Evolutionary conservation across 2,113 vertebrate genomes (phyloP), one percentile per base, ranked within the genome.

Genomic region (Mirza zaza): DNA sequence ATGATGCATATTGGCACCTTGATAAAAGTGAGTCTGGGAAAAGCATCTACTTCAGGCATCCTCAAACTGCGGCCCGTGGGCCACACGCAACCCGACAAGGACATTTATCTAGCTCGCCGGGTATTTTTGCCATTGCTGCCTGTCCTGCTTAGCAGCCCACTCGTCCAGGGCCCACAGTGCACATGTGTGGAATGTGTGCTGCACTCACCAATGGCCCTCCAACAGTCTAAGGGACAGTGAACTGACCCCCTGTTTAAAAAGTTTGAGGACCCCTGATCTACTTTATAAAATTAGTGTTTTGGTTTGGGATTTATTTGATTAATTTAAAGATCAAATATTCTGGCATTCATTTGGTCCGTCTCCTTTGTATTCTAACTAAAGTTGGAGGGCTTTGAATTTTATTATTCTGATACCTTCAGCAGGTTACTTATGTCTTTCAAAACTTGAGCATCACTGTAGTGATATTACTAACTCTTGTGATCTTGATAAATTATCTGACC

Each of bases 361-460:
- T 71, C 48, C 81, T 96, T 97, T 95, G 84, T 94, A 76, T 57
- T 91, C 50, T 34, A 86, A 91, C 42, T 84, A 90, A 93, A 96
- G 34, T 94, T 95, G 85, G 82, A 94, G 57, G 97, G 80, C 93
- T 96, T 95, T 91, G 82, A 91, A 89, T 92, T 90, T 92, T 95
- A 48, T 90, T 96, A 57, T 85, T 87, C 57, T 84, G 34, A 94
- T 92, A 87, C 18, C 27, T 91, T 92, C 21, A 88, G 34, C 52
- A 42, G 65, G n/a, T 95, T 96, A 80, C 71, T 94, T 90, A 48
- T 89, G 80, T 82, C 45, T 95, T 96, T 97, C 39, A 90, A 79
- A 97, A 92, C 39, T 91, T 70, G 63, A 76, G 45, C 36, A 71
- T 93, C 50, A 59, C 68, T 57, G 25, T 91, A 76, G n/a, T 96